Conservation (phyloP, 2,113 vertebrate genomes). For the Stegastes partitus region DNA sequence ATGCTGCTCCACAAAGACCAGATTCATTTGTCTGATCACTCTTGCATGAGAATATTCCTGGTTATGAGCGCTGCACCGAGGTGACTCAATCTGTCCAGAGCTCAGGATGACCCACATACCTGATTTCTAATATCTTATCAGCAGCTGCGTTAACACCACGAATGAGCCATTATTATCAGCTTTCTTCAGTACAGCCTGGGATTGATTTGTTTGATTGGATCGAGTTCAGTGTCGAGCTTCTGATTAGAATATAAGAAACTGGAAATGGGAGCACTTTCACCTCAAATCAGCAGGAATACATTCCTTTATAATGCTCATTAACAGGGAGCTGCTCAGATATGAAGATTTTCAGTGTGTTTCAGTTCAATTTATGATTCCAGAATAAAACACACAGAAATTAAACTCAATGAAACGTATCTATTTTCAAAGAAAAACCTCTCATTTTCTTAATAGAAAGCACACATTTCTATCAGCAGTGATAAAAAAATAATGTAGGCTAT, state of each 20-base stretch:
- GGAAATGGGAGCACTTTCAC: background rate
- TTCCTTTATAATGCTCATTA: background rate
- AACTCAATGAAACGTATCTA: too few species aligned
- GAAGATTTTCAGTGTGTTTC: too few species aligned
- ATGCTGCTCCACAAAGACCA: background rate
- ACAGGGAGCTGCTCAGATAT: too few species aligned
- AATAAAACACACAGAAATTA: too few species aligned
- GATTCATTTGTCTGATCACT: slow-evolving; percentile 43
- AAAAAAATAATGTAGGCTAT: too few species aligned
- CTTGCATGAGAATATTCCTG: background rate
- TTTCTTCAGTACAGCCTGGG: slow-evolving; percentile 3
- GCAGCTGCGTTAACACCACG: slow-evolving; percentile 12
- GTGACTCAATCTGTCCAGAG: slow-evolving; percentile 14
- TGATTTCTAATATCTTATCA: slow-evolving; percentile 43
- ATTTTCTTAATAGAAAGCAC: too few species aligned
- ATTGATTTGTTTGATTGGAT: slow-evolving; percentile 31
- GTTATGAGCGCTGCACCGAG: slow-evolving; percentile 19
- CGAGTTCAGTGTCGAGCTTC: background rate
- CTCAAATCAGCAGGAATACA: slow-evolving; percentile 4
- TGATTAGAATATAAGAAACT: slow-evolving; percentile 1
- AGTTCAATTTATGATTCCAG: too few species aligned
- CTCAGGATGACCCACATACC: slow-evolving; percentile 14
- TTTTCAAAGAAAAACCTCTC: too few species aligned
- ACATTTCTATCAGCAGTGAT: too few species aligned
- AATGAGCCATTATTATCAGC: background rate